Base-by-base conservation (phyloP, 2,797 vertebrate genomes). In the Poeciliopsis paucimaculata region DNA sequence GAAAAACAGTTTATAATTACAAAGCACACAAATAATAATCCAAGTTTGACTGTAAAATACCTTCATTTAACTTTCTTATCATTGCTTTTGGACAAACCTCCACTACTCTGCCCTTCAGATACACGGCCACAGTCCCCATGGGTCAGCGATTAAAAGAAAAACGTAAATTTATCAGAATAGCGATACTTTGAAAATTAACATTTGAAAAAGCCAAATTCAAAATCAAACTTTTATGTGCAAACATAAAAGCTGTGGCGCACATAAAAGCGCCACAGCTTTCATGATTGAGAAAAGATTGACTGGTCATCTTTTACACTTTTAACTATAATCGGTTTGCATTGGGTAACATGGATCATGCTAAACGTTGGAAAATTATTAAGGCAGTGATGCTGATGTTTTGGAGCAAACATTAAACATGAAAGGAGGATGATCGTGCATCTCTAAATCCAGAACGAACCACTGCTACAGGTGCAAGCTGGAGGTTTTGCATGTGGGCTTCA, bases 401-500 rank as follows among this genome's bases (percentile, higher is more conserved):
- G 16, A 51, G 4, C 47, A 70, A 43, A 53, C 23, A n/a, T 51
- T 77, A 36, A 28, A 41, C 15, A 53, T 51, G 11, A 53, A 70
- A 77, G 64, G 7, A 51, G 26, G 64, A 45, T 45, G n/a, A 45
- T 68, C 62, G 36, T 68, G 20, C n/a, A 55, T 39, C 15, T 49
- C 71, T 46, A 47, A 72, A 47, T 53, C 18, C 46, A 74, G 26
- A 75, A 45, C 8, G 11, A 41, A 45, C 47, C 20, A 41, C 36
- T 31, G 66, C 36, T 12, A 41, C n/a, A 68, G 36, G n/a, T 41
- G 20, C 39, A 68, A 74, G 46, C 34, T 66, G 72, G 12, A 53
- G n/a, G 55, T 75, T 75, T 79, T 31, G n/a, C 36, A 41, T 43
- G 20, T 66, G 20, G 72, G 34, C 43, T 31, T 79, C 57, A 45